Conservation (phyloP, 2,888 invertebrate genomes). For the Cantharis flavilabris region DNA sequence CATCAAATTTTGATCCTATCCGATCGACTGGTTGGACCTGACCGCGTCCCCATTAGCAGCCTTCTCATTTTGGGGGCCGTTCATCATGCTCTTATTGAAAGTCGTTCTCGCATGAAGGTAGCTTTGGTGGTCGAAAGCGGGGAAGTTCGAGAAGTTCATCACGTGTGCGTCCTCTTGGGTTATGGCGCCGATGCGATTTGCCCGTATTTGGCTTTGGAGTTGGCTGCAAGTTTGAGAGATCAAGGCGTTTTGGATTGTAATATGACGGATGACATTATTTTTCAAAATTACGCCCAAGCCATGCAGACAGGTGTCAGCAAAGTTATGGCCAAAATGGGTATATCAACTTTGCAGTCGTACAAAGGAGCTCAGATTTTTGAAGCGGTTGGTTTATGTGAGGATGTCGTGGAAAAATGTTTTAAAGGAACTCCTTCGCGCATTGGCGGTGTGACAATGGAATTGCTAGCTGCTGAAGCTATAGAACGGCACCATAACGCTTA, state of each 20-base stretch:
- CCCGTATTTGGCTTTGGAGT: conserved; percentile 94
- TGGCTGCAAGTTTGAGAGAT: conserved; percentile 82
- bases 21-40: conserved; percentile 70
- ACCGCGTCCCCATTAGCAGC: conserved; percentile 76
- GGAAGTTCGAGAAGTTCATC: conserved; percentile 95
- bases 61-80: conserved; percentile 86
- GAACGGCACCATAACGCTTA: conserved; percentile 82
- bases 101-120: conserved; percentile 93
- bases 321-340: conserved; percentile 99
- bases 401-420: conserved; percentile 94
- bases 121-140: conserved; percentile 94
- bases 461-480: conserved; percentile 83
- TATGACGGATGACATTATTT: conserved; percentile 80
- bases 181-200: conserved; percentile 98
- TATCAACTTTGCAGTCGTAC: conserved; percentile 97
- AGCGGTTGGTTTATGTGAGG: conserved; percentile 91
- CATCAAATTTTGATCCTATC: conserved; percentile 88
- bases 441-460: conserved; percentile 89
- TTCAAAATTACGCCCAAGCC: conserved; percentile 85
- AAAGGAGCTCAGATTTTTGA: conserved; percentile 99
- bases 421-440: conserved; percentile 71
- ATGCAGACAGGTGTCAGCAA: conserved; percentile 62
- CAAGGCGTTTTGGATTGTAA: conserved; percentile 82
- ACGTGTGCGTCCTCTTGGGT: conserved; percentile 91
- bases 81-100: conserved; percentile 94